These are phyloP conservation scores for Hemibagrus guttatus DNA, from an alignment of 2,797 vertebrate species.

Conservation along the genomic window DNA sequence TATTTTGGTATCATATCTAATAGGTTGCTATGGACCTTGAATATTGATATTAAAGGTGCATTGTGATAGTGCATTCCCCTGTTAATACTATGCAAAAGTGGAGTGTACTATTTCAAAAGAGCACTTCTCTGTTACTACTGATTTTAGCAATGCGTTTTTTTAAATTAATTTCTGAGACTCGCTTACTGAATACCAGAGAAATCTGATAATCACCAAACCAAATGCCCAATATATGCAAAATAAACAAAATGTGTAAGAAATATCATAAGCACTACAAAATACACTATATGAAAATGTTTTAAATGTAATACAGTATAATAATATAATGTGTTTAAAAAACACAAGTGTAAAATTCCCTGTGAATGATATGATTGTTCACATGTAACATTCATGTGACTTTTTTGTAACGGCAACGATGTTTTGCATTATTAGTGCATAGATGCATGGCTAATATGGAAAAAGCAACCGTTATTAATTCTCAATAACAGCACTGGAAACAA, in stretches of 20 bases:
- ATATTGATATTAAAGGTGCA: not conserved
- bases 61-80: not conserved
- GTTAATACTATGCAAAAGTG: not conserved
- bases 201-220: not conserved
- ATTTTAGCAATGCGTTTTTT: not conserved
- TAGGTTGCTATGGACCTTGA: not conserved
- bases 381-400: not conserved
- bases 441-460: slow-evolving; percentile 24
- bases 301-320: not conserved
- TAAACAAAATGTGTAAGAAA: not conserved
- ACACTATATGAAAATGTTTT: not conserved
- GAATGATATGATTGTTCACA: not conserved
- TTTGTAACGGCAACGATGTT: not conserved
- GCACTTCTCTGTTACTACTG: not conserved
- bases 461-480: slow-evolving; percentile 46
- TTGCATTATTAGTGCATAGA: not conserved
- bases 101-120: not conserved
- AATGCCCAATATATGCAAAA: not conserved
- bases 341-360: not conserved
- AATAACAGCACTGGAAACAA: not conserved
- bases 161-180: not conserved
- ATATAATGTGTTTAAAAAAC: not conserved
- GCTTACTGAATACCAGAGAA: not conserved
- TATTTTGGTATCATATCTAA: not conserved
- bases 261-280: not conserved